These are phyloP conservation scores for Tipula lateralis DNA, from an alignment of 2,888 invertebrate genomes.

Conservation along the genomic window DNA sequence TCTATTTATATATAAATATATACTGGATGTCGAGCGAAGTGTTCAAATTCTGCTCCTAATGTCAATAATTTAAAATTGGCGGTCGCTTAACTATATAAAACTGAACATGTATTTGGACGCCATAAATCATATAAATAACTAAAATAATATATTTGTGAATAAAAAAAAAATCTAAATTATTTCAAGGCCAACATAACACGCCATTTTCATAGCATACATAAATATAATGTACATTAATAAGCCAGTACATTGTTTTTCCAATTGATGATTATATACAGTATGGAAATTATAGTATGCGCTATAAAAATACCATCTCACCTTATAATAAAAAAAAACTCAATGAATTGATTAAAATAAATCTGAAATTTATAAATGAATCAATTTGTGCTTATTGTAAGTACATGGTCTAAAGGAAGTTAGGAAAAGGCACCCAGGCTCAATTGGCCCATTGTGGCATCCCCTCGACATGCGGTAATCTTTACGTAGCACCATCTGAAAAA, in stretches of 20 bases:
- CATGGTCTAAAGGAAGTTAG: too few relatives aligned
- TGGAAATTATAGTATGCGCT: background rate
- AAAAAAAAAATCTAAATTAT: background rate
- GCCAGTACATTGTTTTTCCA: background rate
- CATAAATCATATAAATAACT: background rate
- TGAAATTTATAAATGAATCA: background rate
- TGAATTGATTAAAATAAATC: background rate
- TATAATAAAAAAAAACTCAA: background rate
- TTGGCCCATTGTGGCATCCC: too few relatives aligned
- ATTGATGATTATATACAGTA: background rate
- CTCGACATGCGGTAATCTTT: too few relatives aligned
- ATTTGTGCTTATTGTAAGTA: too few relatives aligned
- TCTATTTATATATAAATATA: background rate
- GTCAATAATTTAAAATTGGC: background rate
- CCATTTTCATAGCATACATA: background rate
- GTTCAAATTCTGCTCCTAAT: too few relatives aligned
- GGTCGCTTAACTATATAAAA: background rate
- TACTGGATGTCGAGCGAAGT: background rate
- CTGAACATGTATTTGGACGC: background rate
- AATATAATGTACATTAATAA: background rate
- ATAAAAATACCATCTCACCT: background rate
- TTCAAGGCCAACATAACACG: conserved; percentile 19
- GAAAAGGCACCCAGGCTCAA: too few relatives aligned
- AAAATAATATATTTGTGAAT: background rate
- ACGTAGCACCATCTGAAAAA: too few relatives aligned